phyloP scores from a whole-genome alignment of 2,888 invertebrate genomes.

The Papilio demoleus region DNA sequence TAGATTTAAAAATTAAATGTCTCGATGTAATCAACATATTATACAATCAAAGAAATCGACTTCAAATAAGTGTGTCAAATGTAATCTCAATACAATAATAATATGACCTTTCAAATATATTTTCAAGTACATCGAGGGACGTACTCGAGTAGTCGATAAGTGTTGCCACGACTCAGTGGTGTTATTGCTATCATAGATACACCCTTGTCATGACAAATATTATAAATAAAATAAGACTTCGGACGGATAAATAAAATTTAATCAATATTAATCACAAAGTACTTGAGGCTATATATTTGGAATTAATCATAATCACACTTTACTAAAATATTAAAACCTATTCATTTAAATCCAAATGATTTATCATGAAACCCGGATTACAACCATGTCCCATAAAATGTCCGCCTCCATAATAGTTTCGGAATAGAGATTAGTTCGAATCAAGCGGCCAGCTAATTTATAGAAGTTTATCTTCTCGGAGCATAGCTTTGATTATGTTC shows the following conservation, averaged over 20 bases:
- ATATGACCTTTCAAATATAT: slow-evolving; percentile 23
- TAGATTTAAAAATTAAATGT: not conserved
- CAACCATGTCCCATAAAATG: slow-evolving; percentile 26
- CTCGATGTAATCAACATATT: not conserved
- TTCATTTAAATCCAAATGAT: slow-evolving; percentile 15
- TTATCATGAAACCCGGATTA: slow-evolving; percentile 23
- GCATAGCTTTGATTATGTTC: slow-evolving; percentile 33
- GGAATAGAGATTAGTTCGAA: slow-evolving; percentile 34
- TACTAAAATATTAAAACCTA: slow-evolving; percentile 3
- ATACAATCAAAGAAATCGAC: not conserved
- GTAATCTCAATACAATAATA: not conserved
- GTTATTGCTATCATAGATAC: not conserved
- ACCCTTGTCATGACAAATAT: not conserved
- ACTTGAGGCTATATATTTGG: not conserved
- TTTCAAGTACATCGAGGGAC: slow-evolving; percentile 16
- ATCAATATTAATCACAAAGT: too few species aligned
- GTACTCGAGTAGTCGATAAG: slow-evolving; percentile 20
- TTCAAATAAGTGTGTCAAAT: slow-evolving; percentile 19
- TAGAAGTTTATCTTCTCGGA: slow-evolving; percentile 32
- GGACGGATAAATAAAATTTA: not conserved
- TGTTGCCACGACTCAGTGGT: slow-evolving; percentile 9
- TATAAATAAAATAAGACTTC: not conserved
- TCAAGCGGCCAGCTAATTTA: slow-evolving; percentile 32
- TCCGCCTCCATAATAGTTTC: slow-evolving; percentile 25
- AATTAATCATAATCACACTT: not conserved